Evolutionary conservation across 2,888 invertebrate genomes (phyloP).

Genomic region (Schizotus pectinicornis): DNA sequence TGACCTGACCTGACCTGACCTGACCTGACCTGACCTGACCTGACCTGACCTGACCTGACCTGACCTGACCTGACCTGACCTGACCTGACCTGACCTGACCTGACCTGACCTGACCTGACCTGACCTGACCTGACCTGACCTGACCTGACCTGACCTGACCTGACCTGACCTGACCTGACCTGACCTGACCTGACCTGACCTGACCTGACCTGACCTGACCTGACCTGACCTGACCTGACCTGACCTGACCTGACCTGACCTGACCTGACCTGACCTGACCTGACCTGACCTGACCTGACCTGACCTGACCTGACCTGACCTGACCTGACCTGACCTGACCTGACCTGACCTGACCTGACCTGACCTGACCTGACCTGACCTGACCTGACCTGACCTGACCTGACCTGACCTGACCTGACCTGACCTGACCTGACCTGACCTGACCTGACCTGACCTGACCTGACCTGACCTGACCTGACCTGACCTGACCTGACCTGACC

Average conservation of each 20-base stretch:
- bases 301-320: constrained; percentile 6
- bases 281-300: constrained; percentile 6
- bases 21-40: constrained; percentile 6
- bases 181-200: constrained; percentile 6
- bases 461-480: constrained; percentile 6
- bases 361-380: constrained; percentile 6
- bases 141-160: constrained; percentile 6
- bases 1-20: constrained; percentile 6
- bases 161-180: constrained; percentile 6
- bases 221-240: constrained; percentile 6
- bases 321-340: constrained; percentile 6
- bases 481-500: constrained; percentile 6
- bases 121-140: constrained; percentile 6
- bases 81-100: constrained; percentile 6
- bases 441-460: constrained; percentile 6
- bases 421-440: constrained; percentile 6
- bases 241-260: constrained; percentile 6
- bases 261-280: constrained; percentile 6
- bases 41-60: constrained; percentile 6
- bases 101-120: constrained; percentile 6
- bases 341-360: constrained; percentile 6
- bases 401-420: constrained; percentile 6
- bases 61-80: constrained; percentile 6
- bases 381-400: constrained; percentile 6
- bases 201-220: constrained; percentile 6